These are phyloP conservation scores for Polyploca ridens DNA, from an alignment of 2,888 invertebrate species.

Conservation along the genomic window DNA sequence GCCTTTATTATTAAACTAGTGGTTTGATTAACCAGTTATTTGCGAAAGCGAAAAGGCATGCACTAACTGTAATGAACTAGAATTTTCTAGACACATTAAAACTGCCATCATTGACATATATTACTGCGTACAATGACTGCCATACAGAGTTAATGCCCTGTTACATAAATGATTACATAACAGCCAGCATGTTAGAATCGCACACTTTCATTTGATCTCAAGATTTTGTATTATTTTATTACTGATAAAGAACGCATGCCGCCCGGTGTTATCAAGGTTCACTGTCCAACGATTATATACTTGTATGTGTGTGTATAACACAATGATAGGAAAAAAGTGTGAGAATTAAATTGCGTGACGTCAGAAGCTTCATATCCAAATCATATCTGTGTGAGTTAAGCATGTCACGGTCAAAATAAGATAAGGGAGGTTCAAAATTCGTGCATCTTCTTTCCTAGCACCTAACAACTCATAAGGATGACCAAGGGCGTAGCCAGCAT, in stretches of 20 bases:
- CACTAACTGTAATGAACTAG: background rate
- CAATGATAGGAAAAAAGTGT: no score
- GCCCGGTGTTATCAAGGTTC: constrained; percentile 33
- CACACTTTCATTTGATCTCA: constrained; percentile 10
- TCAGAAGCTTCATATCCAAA: no score
- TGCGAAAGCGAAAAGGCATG: background rate
- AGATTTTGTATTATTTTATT: constrained; percentile 12
- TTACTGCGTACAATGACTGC: no score
- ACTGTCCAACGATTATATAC: constrained; percentile 34
- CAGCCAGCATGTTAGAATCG: constrained; percentile 15
- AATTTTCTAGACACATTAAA: background rate
- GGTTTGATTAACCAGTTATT: background rate
- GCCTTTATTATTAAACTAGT: background rate
- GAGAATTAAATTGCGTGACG: no score
- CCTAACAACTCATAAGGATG: no score
- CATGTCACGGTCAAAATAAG: background rate
- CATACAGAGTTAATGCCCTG: background rate
- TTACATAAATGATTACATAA: constrained; percentile 29
- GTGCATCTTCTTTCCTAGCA: no score
- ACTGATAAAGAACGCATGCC: constrained; percentile 29
- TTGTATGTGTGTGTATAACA: background rate
- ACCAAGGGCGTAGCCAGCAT: no score
- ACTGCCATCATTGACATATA: no score
- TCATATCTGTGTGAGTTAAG: background rate
- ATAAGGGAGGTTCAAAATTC: no score